Evolutionary conservation across 2,888 invertebrate species (phyloP), one percentile per base, ranked within the genome.

Genomic region (Tachystola acroxantha): DNA sequence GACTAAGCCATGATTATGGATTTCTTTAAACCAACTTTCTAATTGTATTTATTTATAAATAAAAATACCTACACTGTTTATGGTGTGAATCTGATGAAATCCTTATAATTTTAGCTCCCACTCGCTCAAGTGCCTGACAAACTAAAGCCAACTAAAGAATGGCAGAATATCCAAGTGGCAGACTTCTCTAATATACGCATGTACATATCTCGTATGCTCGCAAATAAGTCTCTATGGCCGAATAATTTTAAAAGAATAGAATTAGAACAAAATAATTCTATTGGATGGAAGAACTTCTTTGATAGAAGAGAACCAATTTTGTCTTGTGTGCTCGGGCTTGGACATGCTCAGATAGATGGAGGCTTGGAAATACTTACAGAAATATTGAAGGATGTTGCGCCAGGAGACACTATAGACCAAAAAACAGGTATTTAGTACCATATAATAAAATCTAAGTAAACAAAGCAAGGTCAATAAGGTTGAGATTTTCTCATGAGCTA

Each of bases 141-240:
- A 45, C 47, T 86, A 4, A 74, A 74, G 63, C 81, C 82, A 27
- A 85, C 85, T 24, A 76, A 73, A 38, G 88, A 91, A 56, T 94
- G 94, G 93, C 93, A 93, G 70, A 85, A 89, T 40, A 75, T 88
- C 40, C 92, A 93, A 71, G 76, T 93, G 1, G 87, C 90, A 6
- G 89, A 93, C 51, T 94, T 94, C 69, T 90, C 90, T 5, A 74
- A 89, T 27, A 61, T 91, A 2, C 84, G 92, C 56, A 74, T 89
- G 61, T 89, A 89, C 36, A 58, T 90, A 36, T 69, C 75, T 10
- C 54, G 69, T n/a, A 49, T 80, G 44, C 46, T 58, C 10, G 49
- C 56, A 2, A 70, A 70, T 14, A 66, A 56, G 43, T 49, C 57
- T 4, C 22, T 45, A 19, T 69, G 66, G 60, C 56, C 63, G 6